These are phyloP conservation scores for Enteromius radiatus DNA, from an alignment of 2,797 vertebrate genomes.

Conservation along the genomic window DNA sequence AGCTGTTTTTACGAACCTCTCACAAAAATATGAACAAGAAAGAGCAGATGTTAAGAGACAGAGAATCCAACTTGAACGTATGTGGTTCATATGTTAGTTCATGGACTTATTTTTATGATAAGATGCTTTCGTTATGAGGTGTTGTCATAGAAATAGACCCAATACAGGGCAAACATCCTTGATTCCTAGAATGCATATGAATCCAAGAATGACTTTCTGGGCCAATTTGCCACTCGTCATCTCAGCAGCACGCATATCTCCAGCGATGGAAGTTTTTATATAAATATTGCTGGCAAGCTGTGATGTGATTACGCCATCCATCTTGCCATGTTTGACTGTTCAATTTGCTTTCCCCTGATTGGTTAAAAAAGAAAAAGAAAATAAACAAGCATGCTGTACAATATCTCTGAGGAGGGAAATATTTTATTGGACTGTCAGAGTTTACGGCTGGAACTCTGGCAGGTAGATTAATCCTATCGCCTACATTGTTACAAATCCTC, in stretches of 20 bases:
- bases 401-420: neutral
- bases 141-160: neutral
- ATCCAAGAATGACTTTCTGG: slow-evolving; percentile 7
- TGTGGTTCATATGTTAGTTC: neutral
- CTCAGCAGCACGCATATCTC: slow-evolving; percentile 9
- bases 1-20: neutral
- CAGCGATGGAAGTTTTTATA: slow-evolving; percentile 34
- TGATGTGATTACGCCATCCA: slow-evolving; percentile 41
- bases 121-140: neutral
- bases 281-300: slow-evolving; percentile 43
- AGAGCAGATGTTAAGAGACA: neutral
- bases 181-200: slow-evolving; percentile 5
- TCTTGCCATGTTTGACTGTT: slow-evolving; percentile 40
- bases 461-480: slow-evolving; percentile 30
- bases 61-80: neutral
- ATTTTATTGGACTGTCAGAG: slow-evolving; percentile 7
- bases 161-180: slow-evolving; percentile 3
- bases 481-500: slow-evolving; percentile 37
- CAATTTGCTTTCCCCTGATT: slow-evolving; percentile 20
- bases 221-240: slow-evolving; percentile 40
- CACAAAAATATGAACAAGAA: neutral
- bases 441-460: neutral
- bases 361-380: neutral
- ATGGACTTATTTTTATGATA: neutral
- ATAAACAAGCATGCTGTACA: neutral